Base-by-base conservation (phyloP, 2,797 vertebrate species). In the Balearica regulorum region DNA sequence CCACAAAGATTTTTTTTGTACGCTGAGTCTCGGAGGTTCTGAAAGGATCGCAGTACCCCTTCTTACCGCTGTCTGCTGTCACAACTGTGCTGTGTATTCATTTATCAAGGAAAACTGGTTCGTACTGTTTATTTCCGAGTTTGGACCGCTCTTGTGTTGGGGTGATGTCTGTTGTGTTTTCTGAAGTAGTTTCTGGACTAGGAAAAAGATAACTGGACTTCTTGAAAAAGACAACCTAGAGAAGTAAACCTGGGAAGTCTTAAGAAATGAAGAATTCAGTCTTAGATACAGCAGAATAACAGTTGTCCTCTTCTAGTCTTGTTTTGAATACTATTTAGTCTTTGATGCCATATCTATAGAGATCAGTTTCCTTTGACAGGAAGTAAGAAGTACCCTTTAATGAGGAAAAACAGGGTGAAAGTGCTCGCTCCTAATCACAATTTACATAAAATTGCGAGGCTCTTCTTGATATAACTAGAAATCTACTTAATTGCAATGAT, bases 61-160 rank as follows among this genome's bases (percentile, higher is more conserved):
- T 8, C 11, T 64, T 62, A 7, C 0, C 2, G 22, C 29, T 21
- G 33, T 68, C 21, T n/a, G 53, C 46, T 60, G 28, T 4, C 5
- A 14, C 54, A 72, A 1, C 43, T 55, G 1, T 10, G 43, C 25
- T 41, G 14, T 39, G 41, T 29, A 31, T 39, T 62, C 28, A 2
- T 58, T 70, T 9, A 33, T 41, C 8, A 24, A 58, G 55, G 43
- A 61, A 66, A 51, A 44, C 5, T 26, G 16, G 7, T 77, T 35
- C 13, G 82, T 14, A 5, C 17, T 19, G 17, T 66, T 75, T 58
- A 6, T 37, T 53, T 66, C 29, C 1, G 6, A 25, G 4, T 18
- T 44, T 10, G 31, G 57, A 25, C 31, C 37, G 6, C 13, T 53
- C 9, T 24, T 35, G 5, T 13, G 51, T n/a, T 65, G 57, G 7